Conservation (phyloP, 2,888 invertebrate genomes). For the Nomada ruficornis region DNA sequence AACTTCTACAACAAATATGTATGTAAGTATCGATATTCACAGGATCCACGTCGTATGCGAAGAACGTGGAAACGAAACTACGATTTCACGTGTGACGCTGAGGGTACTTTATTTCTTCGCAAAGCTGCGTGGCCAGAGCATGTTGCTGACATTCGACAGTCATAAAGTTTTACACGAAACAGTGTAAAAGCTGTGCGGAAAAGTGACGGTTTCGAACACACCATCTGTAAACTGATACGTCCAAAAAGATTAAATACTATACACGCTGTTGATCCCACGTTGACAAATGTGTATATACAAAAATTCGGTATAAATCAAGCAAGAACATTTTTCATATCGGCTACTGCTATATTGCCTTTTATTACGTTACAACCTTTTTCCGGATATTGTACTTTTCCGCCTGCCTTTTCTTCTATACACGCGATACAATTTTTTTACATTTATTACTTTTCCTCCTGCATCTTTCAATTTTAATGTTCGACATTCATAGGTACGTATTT, state of each 20-base stretch:
- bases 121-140: conserved; percentile 13
- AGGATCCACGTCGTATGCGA: not conserved
- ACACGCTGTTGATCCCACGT: not conserved
- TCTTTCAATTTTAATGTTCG: no score
- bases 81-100: conserved; percentile 29
- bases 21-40: not conserved
- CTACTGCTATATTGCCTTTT: not conserved
- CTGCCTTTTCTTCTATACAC: no score
- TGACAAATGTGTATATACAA: not conserved
- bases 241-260: conserved; percentile 4
- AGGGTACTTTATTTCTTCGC: conserved; percentile 20
- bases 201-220: not conserved
- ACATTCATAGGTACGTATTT: no score
- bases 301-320: not conserved
- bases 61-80: conserved; percentile 20
- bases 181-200: not conserved
- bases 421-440: no score
- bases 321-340: not conserved
- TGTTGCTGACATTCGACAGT: conserved; percentile 27
- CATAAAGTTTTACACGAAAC: conserved; percentile 26
- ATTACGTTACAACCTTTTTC: not conserved
- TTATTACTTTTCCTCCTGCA: no score
- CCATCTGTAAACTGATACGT: not conserved
- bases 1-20: not conserved
- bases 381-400: no score